Conservation (phyloP, 2,113 vertebrate species). For the Lepisosteus osseus region DNA sequence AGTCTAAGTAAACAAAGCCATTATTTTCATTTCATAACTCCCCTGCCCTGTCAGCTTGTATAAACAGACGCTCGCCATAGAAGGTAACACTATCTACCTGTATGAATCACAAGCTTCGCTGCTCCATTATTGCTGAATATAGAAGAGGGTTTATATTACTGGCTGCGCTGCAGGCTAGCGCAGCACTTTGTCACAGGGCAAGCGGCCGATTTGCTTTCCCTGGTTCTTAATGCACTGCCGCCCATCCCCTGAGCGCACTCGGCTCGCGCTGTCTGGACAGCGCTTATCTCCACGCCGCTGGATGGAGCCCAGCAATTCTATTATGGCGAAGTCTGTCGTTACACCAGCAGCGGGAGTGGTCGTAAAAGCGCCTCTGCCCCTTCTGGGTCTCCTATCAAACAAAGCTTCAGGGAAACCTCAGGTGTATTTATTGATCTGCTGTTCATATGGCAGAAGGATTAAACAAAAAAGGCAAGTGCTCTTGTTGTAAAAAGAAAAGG, state of each 20-base stretch:
- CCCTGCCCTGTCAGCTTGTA: constrained; percentile 17
- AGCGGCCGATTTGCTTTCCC: not conserved
- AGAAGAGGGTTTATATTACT: not conserved
- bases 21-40: constrained; percentile 27
- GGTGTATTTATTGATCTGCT: not conserved
- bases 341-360: not conserved
- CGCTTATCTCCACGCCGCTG: not conserved
- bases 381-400: not conserved
- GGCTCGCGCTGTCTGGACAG: not conserved
- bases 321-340: not conserved
- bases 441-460: not conserved
- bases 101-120: constrained; percentile 1
- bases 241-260: not conserved
- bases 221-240: not conserved
- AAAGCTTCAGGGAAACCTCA: not conserved
- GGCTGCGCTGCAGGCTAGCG: not conserved
- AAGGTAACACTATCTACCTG: constrained; percentile 14
- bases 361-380: not conserved
- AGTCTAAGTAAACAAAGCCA: constrained; percentile 14
- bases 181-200: not conserved
- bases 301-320: not conserved
- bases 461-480: not conserved
- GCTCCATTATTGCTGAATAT: constrained; percentile 5
- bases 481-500: too few relatives aligned
- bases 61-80: constrained; percentile 6